These are phyloP conservation scores for Emydocephalus ijimae DNA, from an alignment of 2,113 vertebrate genomes.

Conservation along the genomic window DNA sequence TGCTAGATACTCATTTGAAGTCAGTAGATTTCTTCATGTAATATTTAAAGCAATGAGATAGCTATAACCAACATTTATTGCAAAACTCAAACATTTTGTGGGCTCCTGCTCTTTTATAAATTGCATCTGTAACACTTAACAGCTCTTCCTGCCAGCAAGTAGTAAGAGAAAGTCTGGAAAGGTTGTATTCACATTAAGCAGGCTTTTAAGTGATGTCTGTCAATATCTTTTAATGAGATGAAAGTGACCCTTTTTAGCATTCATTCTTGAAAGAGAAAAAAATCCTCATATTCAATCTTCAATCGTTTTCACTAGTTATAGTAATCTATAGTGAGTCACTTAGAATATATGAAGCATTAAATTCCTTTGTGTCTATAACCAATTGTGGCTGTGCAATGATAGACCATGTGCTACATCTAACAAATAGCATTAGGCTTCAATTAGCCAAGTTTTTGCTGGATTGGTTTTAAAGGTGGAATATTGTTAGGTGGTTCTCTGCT, in stretches of 20 bases:
- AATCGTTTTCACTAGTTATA: background rate
- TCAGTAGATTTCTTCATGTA: background rate
- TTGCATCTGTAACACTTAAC: conserved; percentile 25
- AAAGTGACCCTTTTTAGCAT: conserved; percentile 15
- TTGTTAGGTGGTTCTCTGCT: background rate
- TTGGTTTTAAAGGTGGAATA: background rate
- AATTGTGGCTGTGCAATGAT: conserved; percentile 53
- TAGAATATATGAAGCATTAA: conserved; percentile 50
- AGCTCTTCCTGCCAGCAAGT: background rate
- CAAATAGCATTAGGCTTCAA: conserved; percentile 4
- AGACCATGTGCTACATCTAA: conserved; percentile 48
- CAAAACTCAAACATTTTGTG: background rate
- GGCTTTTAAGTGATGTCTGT: conserved; percentile 30
- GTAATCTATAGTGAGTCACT: conserved; percentile 25
- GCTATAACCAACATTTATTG: background rate
- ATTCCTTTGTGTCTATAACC: conserved; percentile 67
- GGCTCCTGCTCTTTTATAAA: conserved; percentile 32
- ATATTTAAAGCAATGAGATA: background rate
- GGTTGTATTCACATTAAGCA: conserved; percentile 8
- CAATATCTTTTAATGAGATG: conserved; percentile 44
- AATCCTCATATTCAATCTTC: background rate
- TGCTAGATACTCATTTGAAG: background rate
- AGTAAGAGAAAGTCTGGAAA: background rate
- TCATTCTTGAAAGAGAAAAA: background rate
- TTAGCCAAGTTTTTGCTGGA: background rate